Percentiles rank a stretch among this genome's conserved stretches.
Conservation (phyloP, 2,113 vertebrate genomes). For the human (Homo sapiens) region DNA sequence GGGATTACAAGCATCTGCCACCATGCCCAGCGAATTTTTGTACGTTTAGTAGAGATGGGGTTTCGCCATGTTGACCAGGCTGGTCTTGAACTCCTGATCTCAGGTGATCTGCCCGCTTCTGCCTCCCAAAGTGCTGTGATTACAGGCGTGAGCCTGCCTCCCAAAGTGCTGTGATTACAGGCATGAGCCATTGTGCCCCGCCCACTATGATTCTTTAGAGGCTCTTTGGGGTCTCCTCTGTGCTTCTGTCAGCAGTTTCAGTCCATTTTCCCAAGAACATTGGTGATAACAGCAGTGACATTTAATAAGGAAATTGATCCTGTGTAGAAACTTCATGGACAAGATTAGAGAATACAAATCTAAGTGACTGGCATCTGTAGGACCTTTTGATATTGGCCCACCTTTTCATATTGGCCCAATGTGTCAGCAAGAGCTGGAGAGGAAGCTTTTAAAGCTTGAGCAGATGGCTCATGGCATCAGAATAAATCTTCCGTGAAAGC, state of each 20-base stretch:
- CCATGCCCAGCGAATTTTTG: no score
- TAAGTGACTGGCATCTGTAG: conserved; percentile 87
- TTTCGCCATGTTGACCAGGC: no score
- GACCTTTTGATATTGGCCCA: conserved; percentile 85
- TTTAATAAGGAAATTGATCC: conserved; percentile 90
- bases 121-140: no score
- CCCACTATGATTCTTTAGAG: conserved; percentile 82
- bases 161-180: no score
- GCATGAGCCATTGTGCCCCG: no score
- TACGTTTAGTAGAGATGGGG: no score
- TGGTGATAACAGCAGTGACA: conserved; percentile 84
- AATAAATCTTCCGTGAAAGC: conserved; percentile 2
- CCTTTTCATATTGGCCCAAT: conserved; percentile 84
- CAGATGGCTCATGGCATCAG: conserved; percentile 65
- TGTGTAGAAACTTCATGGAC: conserved; percentile 91
- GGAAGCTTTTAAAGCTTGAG: conserved; percentile 88
- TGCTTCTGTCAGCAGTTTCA: conserved; percentile 78
- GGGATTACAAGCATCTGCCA: no score
- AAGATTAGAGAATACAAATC: conserved; percentile 90
- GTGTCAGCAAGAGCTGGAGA: conserved; percentile 88
- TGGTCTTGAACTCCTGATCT: no score
- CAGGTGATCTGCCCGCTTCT: no score
- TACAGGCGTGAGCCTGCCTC: no score
- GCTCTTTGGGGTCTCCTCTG: conserved; percentile 82
- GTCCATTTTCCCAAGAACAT: conserved; percentile 86